Evolutionary conservation across 2,797 vertebrate species (phyloP), one percentile per base, ranked within the genome.

Genomic region (Craterocephalus amniculus): DNA sequence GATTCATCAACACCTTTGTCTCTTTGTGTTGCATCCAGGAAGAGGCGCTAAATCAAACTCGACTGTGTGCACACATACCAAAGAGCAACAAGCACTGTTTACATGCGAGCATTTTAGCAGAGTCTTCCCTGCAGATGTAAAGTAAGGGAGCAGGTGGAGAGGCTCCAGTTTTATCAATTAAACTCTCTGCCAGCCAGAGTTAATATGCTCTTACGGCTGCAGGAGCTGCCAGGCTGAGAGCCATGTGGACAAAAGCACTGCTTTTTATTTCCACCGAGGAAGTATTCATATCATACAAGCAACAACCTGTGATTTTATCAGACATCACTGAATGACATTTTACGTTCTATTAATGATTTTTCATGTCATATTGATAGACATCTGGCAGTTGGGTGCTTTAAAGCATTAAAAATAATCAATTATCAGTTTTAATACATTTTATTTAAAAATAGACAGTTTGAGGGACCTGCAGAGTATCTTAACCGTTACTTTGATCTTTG

Each of bases 1-100:
- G 35, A 63, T 78, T 81, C 83, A 76, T 81, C 76, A 69, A 74
- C 81, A 74, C 85, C 79, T 80, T 58, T 10, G 58, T 63, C 48
- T 78, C 63, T 54, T n/a, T 2, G 45, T 3, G 69, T 67, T 68
- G 12, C 74, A 59, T 64, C 58, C 49, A 54, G 83, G 54, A 61
- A 56, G 64, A 70, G 61, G 69, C 12, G 43, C 24, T 56, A 48
- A 69, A 64, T 74, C 59, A 58, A 59, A 65, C 31, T n/a, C 27
- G 27, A 60, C 69, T 20, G 34, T 51, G 54, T 1, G 66, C 69
- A 16, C 54, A 72, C 57, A 59, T 52, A 48, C 6, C 60, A 24
- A 58, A 59, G 55, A 77, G 76, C 51, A 59, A 35, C 72, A 5
- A 18, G 70, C 36, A 1, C 40, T 29, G 72, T 75, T 75, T 70